Evolutionary conservation across 2,113 vertebrate species (phyloP), one percentile per base, ranked within the genome.

Genomic region (Cranoglanis bouderius): DNA sequence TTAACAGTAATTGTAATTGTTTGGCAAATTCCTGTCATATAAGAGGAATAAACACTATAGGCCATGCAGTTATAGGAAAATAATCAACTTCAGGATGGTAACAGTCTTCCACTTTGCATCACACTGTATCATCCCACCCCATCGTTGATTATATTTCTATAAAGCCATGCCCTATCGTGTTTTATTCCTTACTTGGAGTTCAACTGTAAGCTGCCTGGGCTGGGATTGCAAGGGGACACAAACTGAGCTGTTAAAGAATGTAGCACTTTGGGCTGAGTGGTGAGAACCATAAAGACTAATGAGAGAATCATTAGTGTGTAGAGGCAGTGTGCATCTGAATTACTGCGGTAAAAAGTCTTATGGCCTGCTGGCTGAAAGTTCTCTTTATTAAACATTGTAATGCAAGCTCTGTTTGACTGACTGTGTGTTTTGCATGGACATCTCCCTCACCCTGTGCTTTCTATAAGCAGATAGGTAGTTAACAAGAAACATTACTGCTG

Each of bases 381-480:
- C 10, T 24, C 6, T 82, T 59, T 26, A 82, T 24, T 19, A 24
- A 82, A 57, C n/a, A 35, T 24, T 65, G 83, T 85, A 49, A 61
- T 19, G 40, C 40, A 29, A 43, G 24, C 57, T 82, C 6, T 67
- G 59, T 49, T 6, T 49, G 38, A 35, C 40, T 38, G 40, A 51
- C 75, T 53, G 61, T 85, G 74, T 74, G 51, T 81, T 70, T 84
- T n/a, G n/a, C 83, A 51, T 63, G 75, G 53, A 63, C 49, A 38
- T 55, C 43, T 84, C 82, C 70, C 51, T 85, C 65, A 90, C 51
- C 74, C 67, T 61, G 59, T 63, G 65, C 61, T 43, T 85, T 63
- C 67, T 88, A 72, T 53, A 82, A 82, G 87, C 83, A 85, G 83
- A 82, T 72, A 74, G 32, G 14, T 87, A 40, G 74, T 59, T 38